A percentile compares a stretch with the other conserved stretches of the same genome.
phyloP scores from a whole-genome alignment of 2,113 vertebrate genomes.

The Psilopogon haemacephalus region DNA sequence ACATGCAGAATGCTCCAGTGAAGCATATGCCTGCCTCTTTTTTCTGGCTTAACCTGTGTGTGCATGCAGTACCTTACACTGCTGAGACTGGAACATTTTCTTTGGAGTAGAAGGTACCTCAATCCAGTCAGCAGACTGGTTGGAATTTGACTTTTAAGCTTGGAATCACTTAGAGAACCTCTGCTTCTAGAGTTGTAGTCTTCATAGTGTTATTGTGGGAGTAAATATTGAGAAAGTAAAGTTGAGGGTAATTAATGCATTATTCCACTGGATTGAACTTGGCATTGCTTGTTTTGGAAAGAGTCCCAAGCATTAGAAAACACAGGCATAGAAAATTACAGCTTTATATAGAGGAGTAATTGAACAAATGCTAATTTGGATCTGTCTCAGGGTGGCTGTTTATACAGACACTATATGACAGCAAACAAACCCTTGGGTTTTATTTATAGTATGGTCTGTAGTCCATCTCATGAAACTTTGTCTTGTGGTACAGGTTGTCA shows the following conservation, averaged over 20 bases:
- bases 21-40: neutral
- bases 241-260: neutral
- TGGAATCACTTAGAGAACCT: neutral
- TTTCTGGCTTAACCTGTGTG: neutral
- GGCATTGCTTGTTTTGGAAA: neutral
- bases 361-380: neutral
- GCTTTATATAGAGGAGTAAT: neutral
- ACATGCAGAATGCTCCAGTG: neutral
- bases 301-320: neutral
- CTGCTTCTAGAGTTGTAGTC: neutral
- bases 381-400: neutral
- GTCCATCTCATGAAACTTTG: neutral
- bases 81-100: rapidly evolving
- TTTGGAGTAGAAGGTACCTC: neutral
- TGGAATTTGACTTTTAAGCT: neutral
- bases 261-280: neutral
- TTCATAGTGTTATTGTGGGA: neutral
- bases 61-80: rapidly evolving
- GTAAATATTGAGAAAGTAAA: neutral
- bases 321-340: neutral
- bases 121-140: neutral
- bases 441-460: neutral
- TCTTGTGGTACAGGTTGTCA: neutral
- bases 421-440: neutral
- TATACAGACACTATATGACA: neutral